phyloP scores from a whole-genome alignment of 1,140 invertebrate species.

The Chironomus tepperi region DNA sequence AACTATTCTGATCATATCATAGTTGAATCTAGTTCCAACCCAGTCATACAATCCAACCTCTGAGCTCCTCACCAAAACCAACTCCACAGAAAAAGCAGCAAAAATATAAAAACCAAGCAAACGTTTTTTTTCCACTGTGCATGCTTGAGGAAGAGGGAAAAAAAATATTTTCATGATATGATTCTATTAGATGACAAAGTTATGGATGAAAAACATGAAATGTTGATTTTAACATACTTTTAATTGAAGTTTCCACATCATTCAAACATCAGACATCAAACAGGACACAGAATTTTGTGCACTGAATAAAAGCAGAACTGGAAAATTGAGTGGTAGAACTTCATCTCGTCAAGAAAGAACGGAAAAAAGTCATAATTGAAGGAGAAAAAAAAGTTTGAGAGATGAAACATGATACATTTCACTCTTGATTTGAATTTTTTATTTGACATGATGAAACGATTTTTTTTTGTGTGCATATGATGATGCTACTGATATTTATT shows the following conservation, averaged over 20 bases:
- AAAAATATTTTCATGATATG: not conserved
- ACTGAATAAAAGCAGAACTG: not conserved
- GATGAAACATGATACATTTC: conserved; percentile 13
- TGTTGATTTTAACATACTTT: conserved; percentile 24
- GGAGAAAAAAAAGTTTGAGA: not conserved
- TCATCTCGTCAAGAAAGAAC: not conserved
- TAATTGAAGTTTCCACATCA: conserved; percentile 24
- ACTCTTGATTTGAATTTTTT: conserved; percentile 14
- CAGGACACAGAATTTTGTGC: too few relatives aligned
- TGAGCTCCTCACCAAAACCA: too few relatives aligned
- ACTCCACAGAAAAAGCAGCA: too few relatives aligned
- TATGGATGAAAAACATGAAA: conserved; percentile 19
- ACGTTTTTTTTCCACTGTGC: too few relatives aligned
- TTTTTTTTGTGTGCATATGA: not conserved
- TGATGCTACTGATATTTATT: too few relatives aligned
- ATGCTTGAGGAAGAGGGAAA: not conserved
- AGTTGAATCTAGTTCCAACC: too few relatives aligned
- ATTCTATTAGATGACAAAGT: conserved; percentile 11
- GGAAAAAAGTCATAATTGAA: not conserved
- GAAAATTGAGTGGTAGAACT: not conserved
- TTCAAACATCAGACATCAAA: conserved; percentile 14
- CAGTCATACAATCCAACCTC: too few relatives aligned
- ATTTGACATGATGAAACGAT: not conserved
- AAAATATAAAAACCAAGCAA: too few relatives aligned
- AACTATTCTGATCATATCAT: too few relatives aligned